Evolutionary conservation across 2,113 vertebrate species (phyloP).

Genomic region (Cervus canadensis): DNA sequence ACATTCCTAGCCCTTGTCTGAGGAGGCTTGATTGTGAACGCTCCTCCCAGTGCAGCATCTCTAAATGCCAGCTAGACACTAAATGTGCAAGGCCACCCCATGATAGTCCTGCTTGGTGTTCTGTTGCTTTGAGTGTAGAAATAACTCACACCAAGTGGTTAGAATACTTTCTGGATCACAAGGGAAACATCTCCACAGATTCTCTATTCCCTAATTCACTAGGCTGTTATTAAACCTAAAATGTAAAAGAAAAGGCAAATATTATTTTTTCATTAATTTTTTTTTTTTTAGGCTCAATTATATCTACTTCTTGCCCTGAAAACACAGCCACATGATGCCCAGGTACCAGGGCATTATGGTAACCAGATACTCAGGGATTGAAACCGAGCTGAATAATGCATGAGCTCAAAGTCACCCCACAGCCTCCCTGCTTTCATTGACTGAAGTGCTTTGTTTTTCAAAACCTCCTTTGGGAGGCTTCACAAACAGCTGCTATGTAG

Average conservation of each 20-base stretch:
- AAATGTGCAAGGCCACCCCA: not conserved
- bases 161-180: constrained; percentile 5
- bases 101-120: not conserved
- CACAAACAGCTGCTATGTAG: constrained; percentile 56
- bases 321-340: not conserved
- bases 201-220: not conserved
- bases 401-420: not conserved
- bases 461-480: constrained; percentile 58
- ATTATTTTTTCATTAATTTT: not conserved
- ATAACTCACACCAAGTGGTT: not conserved
- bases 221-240: not conserved
- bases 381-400: constrained; percentile 8
- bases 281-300: not conserved
- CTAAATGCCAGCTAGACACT: not conserved
- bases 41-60: not conserved
- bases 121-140: not conserved
- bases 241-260: constrained; percentile 5
- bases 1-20: not conserved
- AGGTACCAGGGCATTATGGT: not conserved
- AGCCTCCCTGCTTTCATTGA: constrained; percentile 1
- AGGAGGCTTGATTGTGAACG: not conserved
- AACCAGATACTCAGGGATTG: not conserved
- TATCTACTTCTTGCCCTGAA: not conserved
- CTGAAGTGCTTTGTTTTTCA: constrained; percentile 67
- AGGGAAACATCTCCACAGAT: not conserved